These are phyloP conservation scores for Anseranas semipalmata DNA, from an alignment of 2,113 vertebrate species.

Conservation along the genomic window DNA sequence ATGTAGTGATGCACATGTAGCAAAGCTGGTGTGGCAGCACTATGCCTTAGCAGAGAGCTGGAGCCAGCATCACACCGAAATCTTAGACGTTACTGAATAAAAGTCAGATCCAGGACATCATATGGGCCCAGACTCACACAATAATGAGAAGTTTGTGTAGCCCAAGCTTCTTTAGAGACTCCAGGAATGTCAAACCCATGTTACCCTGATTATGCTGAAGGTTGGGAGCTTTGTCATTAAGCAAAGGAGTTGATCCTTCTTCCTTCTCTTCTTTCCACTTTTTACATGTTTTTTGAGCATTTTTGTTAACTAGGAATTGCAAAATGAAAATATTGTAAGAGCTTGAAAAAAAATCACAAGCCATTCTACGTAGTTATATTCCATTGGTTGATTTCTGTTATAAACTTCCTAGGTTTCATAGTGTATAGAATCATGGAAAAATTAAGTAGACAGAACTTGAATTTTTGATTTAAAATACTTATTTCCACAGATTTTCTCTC, in stretches of 20 bases:
- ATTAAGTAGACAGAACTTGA: background rate
- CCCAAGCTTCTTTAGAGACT: background rate
- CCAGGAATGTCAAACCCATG: background rate
- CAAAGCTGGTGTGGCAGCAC: background rate
- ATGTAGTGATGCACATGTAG: background rate
- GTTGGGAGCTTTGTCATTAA: background rate
- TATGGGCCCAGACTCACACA: background rate
- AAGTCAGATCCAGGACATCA: background rate
- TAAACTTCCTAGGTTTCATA: background rate
- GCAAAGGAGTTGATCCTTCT: background rate
- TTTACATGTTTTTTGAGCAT: background rate
- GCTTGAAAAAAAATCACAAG: background rate
- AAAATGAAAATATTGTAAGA: background rate
- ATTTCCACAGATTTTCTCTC: background rate
- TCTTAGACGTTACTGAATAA: background rate
- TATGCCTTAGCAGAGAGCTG: background rate
- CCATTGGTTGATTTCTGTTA: background rate
- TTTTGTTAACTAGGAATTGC: background rate
- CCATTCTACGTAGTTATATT: background rate
- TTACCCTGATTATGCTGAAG: background rate
- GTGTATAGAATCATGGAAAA: background rate
- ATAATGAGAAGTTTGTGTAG: background rate
- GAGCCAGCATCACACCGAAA: background rate
- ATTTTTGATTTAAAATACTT: background rate
- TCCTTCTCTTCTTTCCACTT: background rate